These are phyloP conservation scores for Germaria angustata DNA, from an alignment of 2,888 invertebrate species.

Conservation along the genomic window DNA sequence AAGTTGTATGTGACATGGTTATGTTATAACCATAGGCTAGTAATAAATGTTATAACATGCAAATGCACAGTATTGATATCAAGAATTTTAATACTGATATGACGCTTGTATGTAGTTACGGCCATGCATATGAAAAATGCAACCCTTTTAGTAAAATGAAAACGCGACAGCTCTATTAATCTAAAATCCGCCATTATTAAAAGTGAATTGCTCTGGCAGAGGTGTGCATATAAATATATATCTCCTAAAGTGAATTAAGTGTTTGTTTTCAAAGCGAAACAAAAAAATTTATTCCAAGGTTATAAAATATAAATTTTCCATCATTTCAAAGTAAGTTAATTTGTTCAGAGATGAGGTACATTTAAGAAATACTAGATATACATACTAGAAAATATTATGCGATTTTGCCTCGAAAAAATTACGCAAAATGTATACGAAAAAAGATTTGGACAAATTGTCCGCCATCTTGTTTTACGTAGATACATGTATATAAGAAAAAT, in stretches of 20 bases:
- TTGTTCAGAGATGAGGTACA: neutral
- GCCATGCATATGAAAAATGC: neutral
- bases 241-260: neutral
- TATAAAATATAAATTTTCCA: constrained; percentile 29
- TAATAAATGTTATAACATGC: too few species aligned
- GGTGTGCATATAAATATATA: neutral
- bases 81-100: too few species aligned
- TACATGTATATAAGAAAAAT: neutral
- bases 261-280: neutral
- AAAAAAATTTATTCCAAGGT: neutral
- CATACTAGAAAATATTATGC: too few species aligned
- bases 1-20: too few species aligned
- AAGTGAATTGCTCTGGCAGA: constrained; percentile 25
- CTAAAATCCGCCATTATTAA: constrained; percentile 55
- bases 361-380: too few species aligned
- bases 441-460: constrained; percentile 42
- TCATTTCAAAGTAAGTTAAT: constrained; percentile 57
- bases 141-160: too few species aligned
- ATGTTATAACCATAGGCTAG: too few species aligned
- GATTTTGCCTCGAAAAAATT: constrained; percentile 10
- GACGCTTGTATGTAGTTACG: neutral
- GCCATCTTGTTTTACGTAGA: constrained; percentile 67
- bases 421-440: constrained; percentile 40
- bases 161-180: constrained; percentile 11
- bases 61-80: too few species aligned